These are phyloP conservation scores for Aleiodes alternator DNA, from an alignment of 2,888 invertebrate species.

Conservation along the genomic window DNA sequence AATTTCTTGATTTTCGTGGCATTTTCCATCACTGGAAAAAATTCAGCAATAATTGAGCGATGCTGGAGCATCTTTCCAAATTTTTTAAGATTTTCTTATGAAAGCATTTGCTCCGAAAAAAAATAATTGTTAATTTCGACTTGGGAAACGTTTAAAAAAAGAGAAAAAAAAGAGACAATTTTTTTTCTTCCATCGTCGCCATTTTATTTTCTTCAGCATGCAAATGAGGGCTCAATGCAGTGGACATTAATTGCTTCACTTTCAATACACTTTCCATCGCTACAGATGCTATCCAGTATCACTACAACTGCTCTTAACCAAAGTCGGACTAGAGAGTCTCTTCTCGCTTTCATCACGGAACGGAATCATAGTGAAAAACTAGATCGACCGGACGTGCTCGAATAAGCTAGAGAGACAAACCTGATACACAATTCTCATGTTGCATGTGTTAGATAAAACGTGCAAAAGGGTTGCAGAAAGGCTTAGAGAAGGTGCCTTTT, in stretches of 20 bases:
- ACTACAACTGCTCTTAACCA: constrained; percentile 60
- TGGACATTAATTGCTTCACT: constrained; percentile 68
- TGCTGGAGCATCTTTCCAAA: too few species aligned
- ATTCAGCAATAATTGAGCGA: too few species aligned
- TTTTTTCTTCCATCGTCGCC: too few species aligned
- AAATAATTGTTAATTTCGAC: too few species aligned
- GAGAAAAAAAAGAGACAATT: too few species aligned
- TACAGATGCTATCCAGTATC: constrained; percentile 66
- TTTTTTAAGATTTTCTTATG: too few species aligned
- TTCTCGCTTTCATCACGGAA: constrained; percentile 70
- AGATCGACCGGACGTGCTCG: constrained; percentile 62
- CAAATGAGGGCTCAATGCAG: constrained; percentile 25
- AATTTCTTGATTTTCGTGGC: too few species aligned
- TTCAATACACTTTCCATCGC: constrained; percentile 73
- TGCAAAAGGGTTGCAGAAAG: not conserved
- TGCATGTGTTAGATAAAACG: not conserved
- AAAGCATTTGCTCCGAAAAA: too few species aligned
- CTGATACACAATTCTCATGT: constrained; percentile 3
- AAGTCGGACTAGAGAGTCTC: constrained; percentile 68
- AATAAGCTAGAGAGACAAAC: constrained; percentile 20
- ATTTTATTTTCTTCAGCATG: constrained; percentile 3
- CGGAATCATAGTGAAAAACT: constrained; percentile 62
- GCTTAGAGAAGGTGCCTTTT: not conserved
- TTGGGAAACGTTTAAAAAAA: too few species aligned
- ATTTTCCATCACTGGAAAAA: too few species aligned